Evolutionary conservation across 2,888 invertebrate species (phyloP).

Genomic region (Adineta ricciae): DNA sequence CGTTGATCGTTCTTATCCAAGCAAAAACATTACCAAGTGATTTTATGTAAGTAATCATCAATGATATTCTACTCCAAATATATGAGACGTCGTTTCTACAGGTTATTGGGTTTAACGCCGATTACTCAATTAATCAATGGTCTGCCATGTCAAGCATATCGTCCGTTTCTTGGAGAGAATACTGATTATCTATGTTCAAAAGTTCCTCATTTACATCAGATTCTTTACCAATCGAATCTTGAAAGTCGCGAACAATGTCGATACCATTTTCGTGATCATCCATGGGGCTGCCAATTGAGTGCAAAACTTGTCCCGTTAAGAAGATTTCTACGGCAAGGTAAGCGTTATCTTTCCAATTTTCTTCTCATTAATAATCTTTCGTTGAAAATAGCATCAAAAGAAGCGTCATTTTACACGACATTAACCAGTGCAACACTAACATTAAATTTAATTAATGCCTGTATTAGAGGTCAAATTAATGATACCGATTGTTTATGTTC

Average conservation of each 20-base stretch:
- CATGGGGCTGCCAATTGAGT: background rate
- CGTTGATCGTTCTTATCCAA: background rate
- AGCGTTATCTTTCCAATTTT: background rate
- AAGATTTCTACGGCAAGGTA: conserved; percentile 12
- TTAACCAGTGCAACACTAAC: background rate
- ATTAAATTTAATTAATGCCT: background rate
- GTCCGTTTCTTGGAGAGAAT: background rate
- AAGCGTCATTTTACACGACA: conserved; percentile 13
- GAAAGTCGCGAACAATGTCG: background rate
- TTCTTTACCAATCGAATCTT: conserved; percentile 1
- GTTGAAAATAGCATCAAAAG: background rate
- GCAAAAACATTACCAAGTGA: conserved; percentile 1
- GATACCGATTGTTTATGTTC: background rate
- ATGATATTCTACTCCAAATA: background rate
- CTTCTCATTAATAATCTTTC: background rate
- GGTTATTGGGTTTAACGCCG: conserved; percentile 17
- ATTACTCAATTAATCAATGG: background rate
- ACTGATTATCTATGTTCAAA: conserved; percentile 4
- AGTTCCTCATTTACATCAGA: background rate
- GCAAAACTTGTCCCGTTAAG: background rate
- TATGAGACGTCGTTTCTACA: background rate
- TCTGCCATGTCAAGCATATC: background rate
- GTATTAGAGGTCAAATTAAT: conserved; percentile 1
- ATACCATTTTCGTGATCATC: background rate
- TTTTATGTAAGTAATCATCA: background rate